Evolutionary conservation across 2,888 invertebrate species (phyloP).

Genomic region (Augiades crinisus): DNA sequence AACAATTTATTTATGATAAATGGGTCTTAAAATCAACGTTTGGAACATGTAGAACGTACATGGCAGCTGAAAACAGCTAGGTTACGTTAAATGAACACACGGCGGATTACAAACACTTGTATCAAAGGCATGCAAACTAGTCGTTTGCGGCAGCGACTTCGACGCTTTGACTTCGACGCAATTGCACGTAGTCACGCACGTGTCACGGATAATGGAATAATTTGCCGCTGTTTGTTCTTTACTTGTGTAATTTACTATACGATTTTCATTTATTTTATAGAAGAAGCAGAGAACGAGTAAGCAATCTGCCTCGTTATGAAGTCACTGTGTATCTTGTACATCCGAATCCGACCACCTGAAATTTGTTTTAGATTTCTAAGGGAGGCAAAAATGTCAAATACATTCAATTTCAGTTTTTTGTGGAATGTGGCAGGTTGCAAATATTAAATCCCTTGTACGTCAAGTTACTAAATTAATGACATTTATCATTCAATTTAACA

Average conservation of each 20-base stretch:
- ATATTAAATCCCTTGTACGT: not conserved
- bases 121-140: not conserved
- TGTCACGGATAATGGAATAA: not conserved
- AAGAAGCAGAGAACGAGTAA: not conserved
- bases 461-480: constrained; percentile 2
- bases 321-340: too few relatives aligned
- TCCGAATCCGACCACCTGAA: too few relatives aligned
- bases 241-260: not conserved
- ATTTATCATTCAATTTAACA: constrained; percentile 1
- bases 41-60: too few relatives aligned
- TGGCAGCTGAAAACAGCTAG: too few relatives aligned
- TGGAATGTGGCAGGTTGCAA: not conserved
- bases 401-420: not conserved
- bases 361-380: too few relatives aligned
- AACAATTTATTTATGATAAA: too few relatives aligned
- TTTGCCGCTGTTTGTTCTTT: not conserved
- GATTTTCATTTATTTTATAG: not conserved
- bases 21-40: too few relatives aligned
- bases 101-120: not conserved
- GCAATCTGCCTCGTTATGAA: too few relatives aligned
- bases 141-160: not conserved
- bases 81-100: too few relatives aligned
- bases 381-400: too few relatives aligned
- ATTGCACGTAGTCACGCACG: not conserved
- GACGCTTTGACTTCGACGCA: not conserved